These are phyloP conservation scores for Tupaia tana DNA, from an alignment of 2,113 vertebrate species.

Conservation along the genomic window DNA sequence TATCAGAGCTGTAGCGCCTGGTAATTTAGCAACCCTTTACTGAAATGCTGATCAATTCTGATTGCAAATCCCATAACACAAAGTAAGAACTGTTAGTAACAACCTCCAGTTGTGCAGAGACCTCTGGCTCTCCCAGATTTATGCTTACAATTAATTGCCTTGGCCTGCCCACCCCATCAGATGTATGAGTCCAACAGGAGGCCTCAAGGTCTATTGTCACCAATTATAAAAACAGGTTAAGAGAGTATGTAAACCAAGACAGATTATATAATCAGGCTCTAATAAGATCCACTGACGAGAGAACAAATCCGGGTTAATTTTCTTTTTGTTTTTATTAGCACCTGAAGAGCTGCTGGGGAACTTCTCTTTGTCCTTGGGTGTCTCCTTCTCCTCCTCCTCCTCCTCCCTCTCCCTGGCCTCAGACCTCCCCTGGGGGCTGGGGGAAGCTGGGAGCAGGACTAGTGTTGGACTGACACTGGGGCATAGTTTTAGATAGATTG, in stretches of 20 bases:
- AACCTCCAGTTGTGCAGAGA: neutral
- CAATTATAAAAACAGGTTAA: slow-evolving; percentile 64
- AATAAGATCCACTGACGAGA: slow-evolving; percentile 59
- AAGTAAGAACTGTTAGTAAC: slow-evolving; percentile 8
- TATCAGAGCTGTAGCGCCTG: neutral
- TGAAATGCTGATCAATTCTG: slow-evolving; percentile 44
- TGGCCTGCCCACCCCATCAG: neutral
- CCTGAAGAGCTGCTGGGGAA: slow-evolving; percentile 33
- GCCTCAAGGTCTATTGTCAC: slow-evolving; percentile 41
- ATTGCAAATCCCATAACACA: slow-evolving; percentile 52
- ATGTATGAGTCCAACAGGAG: neutral
- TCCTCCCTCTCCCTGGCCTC: neutral
- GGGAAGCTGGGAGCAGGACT: neutral
- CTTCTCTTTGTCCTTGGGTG: neutral
- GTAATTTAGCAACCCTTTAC: slow-evolving; percentile 32
- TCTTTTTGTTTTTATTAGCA: slow-evolving; percentile 70
- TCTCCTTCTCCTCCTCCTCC: neutral
- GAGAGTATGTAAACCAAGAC: slow-evolving; percentile 56
- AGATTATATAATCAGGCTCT: slow-evolving; percentile 62
- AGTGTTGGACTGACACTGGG: neutral
- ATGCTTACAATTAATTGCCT: slow-evolving; percentile 17
- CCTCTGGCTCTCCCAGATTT: slow-evolving; percentile 43
- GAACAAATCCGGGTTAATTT: slow-evolving; percentile 65
- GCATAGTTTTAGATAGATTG: neutral
- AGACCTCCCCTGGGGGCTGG: neutral